phyloP scores from a whole-genome alignment of 2,113 vertebrate genomes.

The Hydropotes inermis region DNA sequence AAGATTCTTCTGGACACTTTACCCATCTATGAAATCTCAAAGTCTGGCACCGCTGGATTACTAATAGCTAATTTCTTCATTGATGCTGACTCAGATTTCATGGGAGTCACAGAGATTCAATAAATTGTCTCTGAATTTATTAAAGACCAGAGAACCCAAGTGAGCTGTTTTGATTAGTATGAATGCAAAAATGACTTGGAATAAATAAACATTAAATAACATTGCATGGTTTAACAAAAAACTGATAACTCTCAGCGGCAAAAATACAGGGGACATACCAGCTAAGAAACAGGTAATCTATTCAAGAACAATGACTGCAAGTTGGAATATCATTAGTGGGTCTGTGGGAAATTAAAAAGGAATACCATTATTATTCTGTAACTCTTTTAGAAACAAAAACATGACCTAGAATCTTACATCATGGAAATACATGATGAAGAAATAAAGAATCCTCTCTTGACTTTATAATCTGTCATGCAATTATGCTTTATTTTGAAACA shows the following conservation, averaged over 20 bases:
- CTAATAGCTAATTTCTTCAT: background rate
- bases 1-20: background rate
- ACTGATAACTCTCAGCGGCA: background rate
- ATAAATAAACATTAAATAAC: background rate
- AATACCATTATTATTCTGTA: background rate
- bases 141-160: background rate
- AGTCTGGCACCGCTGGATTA: background rate
- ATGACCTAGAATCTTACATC: background rate
- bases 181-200: background rate
- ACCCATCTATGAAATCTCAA: background rate
- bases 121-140: background rate
- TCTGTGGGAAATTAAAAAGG: background rate
- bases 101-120: background rate
- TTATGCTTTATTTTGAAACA: conserved; percentile 15
- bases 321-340: background rate
- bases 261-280: background rate
- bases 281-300: background rate
- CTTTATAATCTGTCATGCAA: conserved; percentile 3
- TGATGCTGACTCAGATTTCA: background rate
- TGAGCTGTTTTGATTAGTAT: background rate
- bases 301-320: background rate
- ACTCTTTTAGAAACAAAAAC: conserved; percentile 18
- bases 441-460: background rate
- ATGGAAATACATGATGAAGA: background rate
- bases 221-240: background rate